Evolutionary conservation across 2,888 invertebrate species (phyloP).

Genomic region (Drosophila koepferae): DNA sequence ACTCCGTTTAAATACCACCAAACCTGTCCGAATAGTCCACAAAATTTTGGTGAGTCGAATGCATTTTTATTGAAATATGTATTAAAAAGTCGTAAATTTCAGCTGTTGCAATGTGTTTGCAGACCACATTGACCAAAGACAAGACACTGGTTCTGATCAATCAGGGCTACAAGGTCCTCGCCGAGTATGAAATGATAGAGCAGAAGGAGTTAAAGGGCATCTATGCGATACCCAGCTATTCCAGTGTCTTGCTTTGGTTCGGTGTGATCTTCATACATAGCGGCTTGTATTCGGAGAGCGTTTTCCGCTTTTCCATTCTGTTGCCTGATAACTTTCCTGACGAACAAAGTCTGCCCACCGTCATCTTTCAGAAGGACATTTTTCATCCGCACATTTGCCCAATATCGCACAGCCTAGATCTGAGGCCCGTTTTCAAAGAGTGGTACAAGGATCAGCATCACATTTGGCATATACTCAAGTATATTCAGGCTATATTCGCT

Average conservation of each 20-base stretch:
- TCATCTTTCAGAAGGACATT: slow-evolving; percentile 92
- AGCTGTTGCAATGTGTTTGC: slow-evolving; percentile 42
- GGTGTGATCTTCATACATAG: slow-evolving; percentile 90
- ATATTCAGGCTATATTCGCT: slow-evolving; percentile 92
- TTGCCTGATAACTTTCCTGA: slow-evolving; percentile 94
- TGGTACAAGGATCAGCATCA: slow-evolving; percentile 94
- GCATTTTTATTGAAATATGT: neutral
- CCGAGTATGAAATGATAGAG: slow-evolving; percentile 61
- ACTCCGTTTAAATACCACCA: slow-evolving; percentile 13
- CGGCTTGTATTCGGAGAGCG: slow-evolving; percentile 95
- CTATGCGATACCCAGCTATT: slow-evolving; percentile 67
- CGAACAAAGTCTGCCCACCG: slow-evolving; percentile 84
- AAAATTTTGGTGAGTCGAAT: slow-evolving; percentile 23
- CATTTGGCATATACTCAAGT: slow-evolving; percentile 95
- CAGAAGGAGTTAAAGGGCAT: slow-evolving; percentile 56
- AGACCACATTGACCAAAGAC: slow-evolving; percentile 29
- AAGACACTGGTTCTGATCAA: slow-evolving; percentile 52
- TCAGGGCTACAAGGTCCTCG: slow-evolving; percentile 66
- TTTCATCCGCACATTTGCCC: slow-evolving; percentile 95
- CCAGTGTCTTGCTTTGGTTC: slow-evolving; percentile 77
- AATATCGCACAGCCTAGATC: slow-evolving; percentile 91
- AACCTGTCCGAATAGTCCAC: slow-evolving; percentile 12
- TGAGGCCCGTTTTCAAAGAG: slow-evolving; percentile 89
- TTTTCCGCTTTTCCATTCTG: slow-evolving; percentile 94
- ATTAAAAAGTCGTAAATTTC: neutral